Percentiles rank a stretch among this genome's conserved stretches.
Conservation (phyloP, 2,113 vertebrate species). For the Elanoides forficatus region DNA sequence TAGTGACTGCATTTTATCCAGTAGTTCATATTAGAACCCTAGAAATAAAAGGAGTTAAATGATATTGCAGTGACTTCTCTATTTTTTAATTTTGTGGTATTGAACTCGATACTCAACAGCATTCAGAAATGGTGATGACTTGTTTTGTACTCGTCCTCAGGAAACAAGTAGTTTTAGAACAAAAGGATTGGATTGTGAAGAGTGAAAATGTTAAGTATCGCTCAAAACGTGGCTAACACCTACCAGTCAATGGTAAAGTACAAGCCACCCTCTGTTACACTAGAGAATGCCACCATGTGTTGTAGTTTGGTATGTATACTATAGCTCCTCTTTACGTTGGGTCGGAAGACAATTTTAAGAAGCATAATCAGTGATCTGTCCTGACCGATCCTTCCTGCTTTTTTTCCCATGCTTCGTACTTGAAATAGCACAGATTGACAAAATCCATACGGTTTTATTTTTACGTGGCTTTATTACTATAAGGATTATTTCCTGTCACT, state of each 20-base stretch:
- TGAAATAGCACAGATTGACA: not conserved
- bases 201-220: not conserved
- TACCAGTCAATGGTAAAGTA: not conserved
- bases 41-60: not conserved
- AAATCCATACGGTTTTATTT: not conserved
- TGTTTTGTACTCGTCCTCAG: not conserved
- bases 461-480: not conserved
- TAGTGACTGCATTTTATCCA: not conserved
- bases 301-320: not conserved
- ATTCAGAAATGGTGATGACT: not conserved
- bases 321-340: not conserved
- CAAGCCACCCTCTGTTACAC: not conserved
- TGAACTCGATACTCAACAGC: not conserved
- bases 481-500: not conserved
- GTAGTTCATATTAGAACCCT: not conserved
- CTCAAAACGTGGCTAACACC: not conserved
- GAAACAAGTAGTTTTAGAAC: not conserved
- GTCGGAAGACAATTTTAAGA: not conserved
- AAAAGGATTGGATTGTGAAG: not conserved
- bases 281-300: constrained; percentile 41
- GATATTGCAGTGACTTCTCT: not conserved
- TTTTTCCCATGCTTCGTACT: not conserved
- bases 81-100: not conserved
- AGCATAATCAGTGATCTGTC: not conserved
- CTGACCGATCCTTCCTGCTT: not conserved